These are phyloP conservation scores for Biston betularia DNA, from an alignment of 2,888 invertebrate species.

Conservation along the genomic window DNA sequence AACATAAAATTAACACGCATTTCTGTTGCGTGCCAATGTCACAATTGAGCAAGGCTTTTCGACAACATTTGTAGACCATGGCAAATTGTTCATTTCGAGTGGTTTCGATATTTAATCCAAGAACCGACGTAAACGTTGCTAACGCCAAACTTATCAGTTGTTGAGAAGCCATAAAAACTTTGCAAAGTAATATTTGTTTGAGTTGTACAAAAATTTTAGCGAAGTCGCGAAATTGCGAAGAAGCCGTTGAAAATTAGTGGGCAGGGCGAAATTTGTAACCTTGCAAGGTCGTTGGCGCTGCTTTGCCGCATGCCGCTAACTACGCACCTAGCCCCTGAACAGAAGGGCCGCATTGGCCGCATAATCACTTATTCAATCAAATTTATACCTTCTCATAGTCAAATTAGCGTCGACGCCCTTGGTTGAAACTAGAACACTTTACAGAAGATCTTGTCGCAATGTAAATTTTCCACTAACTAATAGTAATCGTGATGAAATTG, in stretches of 20 bases:
- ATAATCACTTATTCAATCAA: conserved; percentile 45
- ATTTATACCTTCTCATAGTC: neutral
- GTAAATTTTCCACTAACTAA: neutral
- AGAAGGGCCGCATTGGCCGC: conserved; percentile 48
- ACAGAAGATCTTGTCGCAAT: neutral
- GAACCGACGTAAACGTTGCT: conserved; percentile 2
- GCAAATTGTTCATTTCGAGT: conserved; percentile 30
- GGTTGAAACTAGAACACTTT: neutral
- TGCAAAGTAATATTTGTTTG: conserved; percentile 7
- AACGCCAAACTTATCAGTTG: conserved; percentile 6
- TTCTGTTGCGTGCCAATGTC: conserved; percentile 38
- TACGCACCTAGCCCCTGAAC: conserved; percentile 42
- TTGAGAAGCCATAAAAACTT: conserved; percentile 18
- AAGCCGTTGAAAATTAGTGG: conserved; percentile 50
- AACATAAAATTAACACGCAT: conserved; percentile 19
- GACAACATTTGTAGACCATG: conserved; percentile 33
- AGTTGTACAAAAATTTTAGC: conserved; percentile 41
- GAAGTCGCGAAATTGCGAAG: conserved; percentile 53
- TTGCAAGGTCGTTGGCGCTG: conserved; percentile 70
- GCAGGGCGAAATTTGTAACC: conserved; percentile 61
- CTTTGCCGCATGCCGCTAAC: conserved; percentile 49
- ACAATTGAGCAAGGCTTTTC: conserved; percentile 40
- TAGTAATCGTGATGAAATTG: neutral
- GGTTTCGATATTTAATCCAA: conserved; percentile 11
- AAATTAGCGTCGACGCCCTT: neutral